Conservation (phyloP, 2,113 vertebrate species). For the Anser cygnoides region DNA sequence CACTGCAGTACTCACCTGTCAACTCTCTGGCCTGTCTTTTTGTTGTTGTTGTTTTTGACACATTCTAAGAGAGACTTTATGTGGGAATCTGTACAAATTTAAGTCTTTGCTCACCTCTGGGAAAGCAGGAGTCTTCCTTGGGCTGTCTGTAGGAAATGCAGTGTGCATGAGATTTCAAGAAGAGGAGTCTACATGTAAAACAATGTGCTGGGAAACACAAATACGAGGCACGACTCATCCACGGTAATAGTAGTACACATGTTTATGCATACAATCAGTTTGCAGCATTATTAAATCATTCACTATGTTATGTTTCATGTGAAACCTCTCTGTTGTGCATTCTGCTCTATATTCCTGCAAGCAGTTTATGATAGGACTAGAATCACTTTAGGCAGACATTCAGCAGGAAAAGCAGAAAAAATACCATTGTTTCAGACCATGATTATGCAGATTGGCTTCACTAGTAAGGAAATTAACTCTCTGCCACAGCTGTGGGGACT, state of each 20-base stretch:
- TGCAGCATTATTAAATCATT: not conserved
- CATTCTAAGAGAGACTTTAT: not conserved
- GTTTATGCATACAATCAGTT: not conserved
- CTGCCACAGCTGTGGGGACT: conserved; percentile 70
- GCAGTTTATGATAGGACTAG: not conserved
- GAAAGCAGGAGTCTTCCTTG: not conserved
- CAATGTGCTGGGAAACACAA: not conserved
- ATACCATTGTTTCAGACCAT: conserved; percentile 65
- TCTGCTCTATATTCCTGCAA: not conserved
- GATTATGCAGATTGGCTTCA: conserved; percentile 74
- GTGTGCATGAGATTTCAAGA: not conserved
- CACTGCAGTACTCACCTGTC: not conserved
- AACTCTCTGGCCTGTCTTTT: not conserved
- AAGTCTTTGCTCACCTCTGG: not conserved
- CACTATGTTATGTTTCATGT: not conserved
- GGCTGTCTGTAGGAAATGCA: not conserved
- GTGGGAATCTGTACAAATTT: not conserved
- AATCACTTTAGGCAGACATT: conserved; percentile 12
- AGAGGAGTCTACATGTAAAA: not conserved
- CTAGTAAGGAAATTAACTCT: conserved; percentile 71
- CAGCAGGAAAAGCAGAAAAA: not conserved
- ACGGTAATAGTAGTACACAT: not conserved
- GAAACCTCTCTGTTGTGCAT: not conserved
- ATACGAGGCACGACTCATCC: not conserved
- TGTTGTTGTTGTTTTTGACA: not conserved